Evolutionary conservation across 1,140 invertebrate genomes (phyloP), one percentile per base, ranked within the genome.

Genomic region (Eciton burchellii): DNA sequence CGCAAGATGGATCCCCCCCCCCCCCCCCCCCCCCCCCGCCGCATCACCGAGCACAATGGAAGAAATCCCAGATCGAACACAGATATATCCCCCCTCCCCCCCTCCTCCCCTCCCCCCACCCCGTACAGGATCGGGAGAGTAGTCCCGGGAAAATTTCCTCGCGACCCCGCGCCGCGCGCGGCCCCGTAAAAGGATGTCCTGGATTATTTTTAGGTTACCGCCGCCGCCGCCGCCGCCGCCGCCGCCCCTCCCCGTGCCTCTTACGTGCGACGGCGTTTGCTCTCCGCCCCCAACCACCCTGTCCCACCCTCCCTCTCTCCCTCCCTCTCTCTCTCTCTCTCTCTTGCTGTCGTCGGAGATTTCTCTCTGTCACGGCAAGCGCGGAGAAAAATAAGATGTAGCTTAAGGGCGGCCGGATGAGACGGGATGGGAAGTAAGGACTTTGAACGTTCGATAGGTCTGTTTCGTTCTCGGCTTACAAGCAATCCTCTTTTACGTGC

Each of bases 381-480:
- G 26, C 9, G 12, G 41, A 19, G 9, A 14, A 14, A 35, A 3
- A 16, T n/a, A 52, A 21, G 26, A 9, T 16, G 16, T 35, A 65
- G 24, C n/a, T 41, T 16, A 9, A 29, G 16, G 12, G 14, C 41
- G 14, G 24, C 14, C 5, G 11, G 35, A 0, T 35, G 6, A 59
- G n/a, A n/a, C n/a, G n/a, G n/a, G n/a, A 56, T 56, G 1, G 29
- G 1, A 73, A 56, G 43, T 72, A 73, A 72, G 26, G 1, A 57
- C 65, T 35, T 35, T 35, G 14, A 59, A 54, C 41, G 59, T 49
- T 65, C 62, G 82, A 84, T 79, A 92, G 91, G 91, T 92, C 19
- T 95, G 95, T 63, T 94, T 96, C 88, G 94, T 96, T 82, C 92
- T 96, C 47, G 94, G 95, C 49, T 92, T 96, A 47, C 95, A 96